Conservation (phyloP, 2,113 vertebrate species). For the Lamprologus lemairii region DNA sequence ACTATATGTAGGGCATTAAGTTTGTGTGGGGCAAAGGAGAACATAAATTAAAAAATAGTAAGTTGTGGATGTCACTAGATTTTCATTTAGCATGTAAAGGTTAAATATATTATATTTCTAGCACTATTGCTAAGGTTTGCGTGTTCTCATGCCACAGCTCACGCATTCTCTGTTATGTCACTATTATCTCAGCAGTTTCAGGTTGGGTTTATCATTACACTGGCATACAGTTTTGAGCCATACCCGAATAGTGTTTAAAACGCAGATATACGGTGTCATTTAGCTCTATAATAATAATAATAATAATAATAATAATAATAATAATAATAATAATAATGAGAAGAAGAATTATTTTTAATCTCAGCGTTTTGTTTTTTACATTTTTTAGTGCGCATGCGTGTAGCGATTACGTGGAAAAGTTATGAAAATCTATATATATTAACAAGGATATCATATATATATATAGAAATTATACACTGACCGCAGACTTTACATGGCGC, state of each 20-base stretch:
- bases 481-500: not conserved
- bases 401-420: not conserved
- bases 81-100: not conserved
- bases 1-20: not conserved
- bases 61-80: not conserved
- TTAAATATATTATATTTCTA: not conserved
- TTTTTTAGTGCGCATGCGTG: not conserved
- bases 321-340: not conserved
- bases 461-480: not conserved
- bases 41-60: not conserved
- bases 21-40: fast-evolving
- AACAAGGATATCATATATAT: not conserved
- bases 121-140: not conserved
- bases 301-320: not conserved
- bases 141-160: not conserved
- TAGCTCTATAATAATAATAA: not conserved
- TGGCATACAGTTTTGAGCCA: not conserved
- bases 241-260: not conserved
- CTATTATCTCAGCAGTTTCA: not conserved
- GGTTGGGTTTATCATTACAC: not conserved
- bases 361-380: not conserved
- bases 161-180: not conserved
- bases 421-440: not conserved
- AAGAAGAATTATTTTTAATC: not conserved
- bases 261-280: not conserved